These are phyloP conservation scores for Chaitophorus viminalis DNA, from an alignment of 2,888 invertebrate genomes.

Conservation along the genomic window DNA sequence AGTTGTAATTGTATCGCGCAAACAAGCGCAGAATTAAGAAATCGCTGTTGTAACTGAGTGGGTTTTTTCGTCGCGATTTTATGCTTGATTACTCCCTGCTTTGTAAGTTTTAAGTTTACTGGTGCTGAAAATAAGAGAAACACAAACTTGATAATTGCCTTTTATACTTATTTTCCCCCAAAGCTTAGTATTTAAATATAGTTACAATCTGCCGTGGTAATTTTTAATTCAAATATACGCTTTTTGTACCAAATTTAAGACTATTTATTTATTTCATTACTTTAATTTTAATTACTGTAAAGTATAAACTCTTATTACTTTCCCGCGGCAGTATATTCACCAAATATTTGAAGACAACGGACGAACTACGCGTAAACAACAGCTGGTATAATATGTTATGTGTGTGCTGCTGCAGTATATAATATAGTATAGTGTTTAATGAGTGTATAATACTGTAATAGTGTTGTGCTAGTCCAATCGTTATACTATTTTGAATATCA, in stretches of 20 bases:
- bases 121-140: slow-evolving; percentile 18
- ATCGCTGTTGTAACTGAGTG: not conserved
- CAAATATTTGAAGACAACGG: not conserved
- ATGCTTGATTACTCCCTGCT: not conserved
- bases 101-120: not conserved
- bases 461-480: not conserved
- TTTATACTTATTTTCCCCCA: not conserved
- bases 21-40: not conserved
- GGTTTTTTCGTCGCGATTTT: not conserved
- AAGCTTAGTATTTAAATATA: not conserved
- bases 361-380: too few species aligned
- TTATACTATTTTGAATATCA: not conserved
- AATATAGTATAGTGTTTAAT: too few species aligned
- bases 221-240: not conserved
- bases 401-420: too few species aligned
- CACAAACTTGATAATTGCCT: not conserved
- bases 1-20: not conserved
- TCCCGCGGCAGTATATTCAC: not conserved
- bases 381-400: too few species aligned
- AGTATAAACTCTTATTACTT: not conserved
- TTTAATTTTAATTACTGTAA: not conserved
- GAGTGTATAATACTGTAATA: not conserved
- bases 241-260: not conserved
- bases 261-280: not conserved
- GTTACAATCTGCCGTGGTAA: not conserved